Conservation (phyloP, 92 coral and sea anemone genomes). For the Umimayanthus chanpuru region DNA sequence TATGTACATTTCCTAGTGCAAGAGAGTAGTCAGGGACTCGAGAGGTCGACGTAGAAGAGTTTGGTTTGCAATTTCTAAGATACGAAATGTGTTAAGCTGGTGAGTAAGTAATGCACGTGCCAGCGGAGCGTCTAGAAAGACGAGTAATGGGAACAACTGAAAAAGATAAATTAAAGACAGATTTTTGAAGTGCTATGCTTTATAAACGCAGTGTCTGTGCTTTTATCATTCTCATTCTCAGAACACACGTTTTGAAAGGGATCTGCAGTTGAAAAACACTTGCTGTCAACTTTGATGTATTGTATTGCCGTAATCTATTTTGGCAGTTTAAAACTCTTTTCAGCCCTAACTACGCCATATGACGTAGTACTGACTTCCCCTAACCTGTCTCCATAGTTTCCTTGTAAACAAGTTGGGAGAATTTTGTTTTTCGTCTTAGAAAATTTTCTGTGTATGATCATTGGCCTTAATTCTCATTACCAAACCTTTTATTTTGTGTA, state of each 20-base stretch:
- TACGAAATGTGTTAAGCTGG: slow-evolving; percentile 14
- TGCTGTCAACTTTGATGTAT: no score
- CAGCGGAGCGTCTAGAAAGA: slow-evolving; percentile 11
- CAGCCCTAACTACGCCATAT: no score
- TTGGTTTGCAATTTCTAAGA: slow-evolving; percentile 27
- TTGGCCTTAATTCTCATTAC: no score
- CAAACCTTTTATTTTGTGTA: no score
- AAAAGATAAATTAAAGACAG: slow-evolving; percentile 48
- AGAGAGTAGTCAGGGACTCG: neutral
- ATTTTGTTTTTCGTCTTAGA: no score
- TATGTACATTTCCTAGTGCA: slow-evolving; percentile 12
- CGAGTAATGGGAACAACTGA: slow-evolving; percentile 21
- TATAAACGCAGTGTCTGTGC: slow-evolving; percentile 7
- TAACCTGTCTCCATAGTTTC: no score
- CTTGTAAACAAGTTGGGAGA: no score
- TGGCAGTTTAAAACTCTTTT: no score
- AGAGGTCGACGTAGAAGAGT: neutral
- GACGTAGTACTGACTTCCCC: no score
- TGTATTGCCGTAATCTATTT: no score
- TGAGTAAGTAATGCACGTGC: slow-evolving; percentile 5
- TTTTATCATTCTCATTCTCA: neutral
- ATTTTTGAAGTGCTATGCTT: slow-evolving; percentile 41
- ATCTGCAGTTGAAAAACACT: neutral
- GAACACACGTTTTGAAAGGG: no score
- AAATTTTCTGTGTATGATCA: no score